These are phyloP conservation scores for Trichogramma evanescens DNA, from an alignment of 2,888 invertebrate species.

Conservation along the genomic window DNA sequence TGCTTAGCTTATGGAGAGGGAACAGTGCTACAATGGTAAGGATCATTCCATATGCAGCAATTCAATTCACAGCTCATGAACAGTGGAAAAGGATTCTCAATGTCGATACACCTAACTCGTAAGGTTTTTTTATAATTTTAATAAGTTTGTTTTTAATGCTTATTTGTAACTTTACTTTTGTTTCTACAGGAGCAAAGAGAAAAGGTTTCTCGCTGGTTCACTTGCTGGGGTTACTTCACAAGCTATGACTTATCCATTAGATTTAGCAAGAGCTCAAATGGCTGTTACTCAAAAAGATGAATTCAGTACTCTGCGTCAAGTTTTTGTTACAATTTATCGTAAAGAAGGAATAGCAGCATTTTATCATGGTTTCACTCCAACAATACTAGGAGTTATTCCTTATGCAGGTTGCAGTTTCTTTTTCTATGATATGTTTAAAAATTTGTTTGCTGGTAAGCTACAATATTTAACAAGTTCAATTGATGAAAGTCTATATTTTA, in stretches of 20 bases:
- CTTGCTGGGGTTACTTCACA: slow-evolving; percentile 94
- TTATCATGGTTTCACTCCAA: slow-evolving; percentile 83
- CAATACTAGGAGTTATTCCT: slow-evolving; percentile 88
- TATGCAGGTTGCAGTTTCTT: slow-evolving; percentile 97
- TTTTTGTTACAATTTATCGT: slow-evolving; percentile 64
- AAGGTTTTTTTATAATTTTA: slow-evolving; percentile 26
- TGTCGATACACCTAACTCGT: slow-evolving; percentile 61
- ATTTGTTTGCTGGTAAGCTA: slow-evolving; percentile 62
- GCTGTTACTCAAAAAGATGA: slow-evolving; percentile 81
- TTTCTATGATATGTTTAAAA: slow-evolving; percentile 91
- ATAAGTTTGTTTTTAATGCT: background rate
- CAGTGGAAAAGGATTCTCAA: slow-evolving; percentile 82
- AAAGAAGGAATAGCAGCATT: slow-evolving; percentile 73
- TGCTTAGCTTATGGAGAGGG: slow-evolving; percentile 86
- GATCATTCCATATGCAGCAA: slow-evolving; percentile 93
- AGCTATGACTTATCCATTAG: slow-evolving; percentile 89
- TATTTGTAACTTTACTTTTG: slow-evolving; percentile 9
- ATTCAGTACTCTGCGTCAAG: slow-evolving; percentile 59
- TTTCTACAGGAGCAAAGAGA: slow-evolving; percentile 27
- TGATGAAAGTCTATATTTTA: background rate
- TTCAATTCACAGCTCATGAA: slow-evolving; percentile 96
- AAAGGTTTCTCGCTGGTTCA: slow-evolving; percentile 82
- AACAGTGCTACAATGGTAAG: slow-evolving; percentile 98
- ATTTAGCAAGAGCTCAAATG: slow-evolving; percentile 93
- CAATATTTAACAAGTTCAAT: background rate